Evolutionary conservation across 2,113 vertebrate species (phyloP), one percentile per base, ranked within the genome.

Genomic region (Chaenocephalus aceratus): DNA sequence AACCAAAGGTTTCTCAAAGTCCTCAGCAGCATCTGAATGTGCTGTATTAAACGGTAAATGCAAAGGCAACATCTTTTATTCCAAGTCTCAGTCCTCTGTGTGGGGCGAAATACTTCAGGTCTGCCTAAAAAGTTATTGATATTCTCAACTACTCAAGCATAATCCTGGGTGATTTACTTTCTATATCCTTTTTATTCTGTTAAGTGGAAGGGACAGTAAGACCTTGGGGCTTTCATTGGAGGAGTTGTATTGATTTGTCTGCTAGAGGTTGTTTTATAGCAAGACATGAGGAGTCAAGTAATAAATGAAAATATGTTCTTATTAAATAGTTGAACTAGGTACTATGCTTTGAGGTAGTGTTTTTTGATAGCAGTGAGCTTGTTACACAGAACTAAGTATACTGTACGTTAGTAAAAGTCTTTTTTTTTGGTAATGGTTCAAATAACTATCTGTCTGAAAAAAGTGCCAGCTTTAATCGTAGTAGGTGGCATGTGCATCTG

Each of bases 1-100:
- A 48, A 26, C 44, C 8, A 0, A 54, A 18, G 45, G 8, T 72
- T 68, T 68, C 45, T 82, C 26, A 10, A 65, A 75, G 82, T 83
- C 72, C 51, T 46, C 66, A 72, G 68, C 62, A 44, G 30, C 30
- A 30, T 34, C 9, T 44, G 26, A 51, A 49, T 75, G 54, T 36
- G 11, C 21, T n/a, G 16, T 18, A 15, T 18, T 30, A 30, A 30
- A 26, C 46, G n/a, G 6, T 44, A 48, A 46, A 54, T 16, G 14
- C 6, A 26, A 9, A 23, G 5, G 44, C 48, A 48, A 45, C 21
- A 48, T 60, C 1, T 60, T 60, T 36, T 5, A 21, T 60, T 48
- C 1, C 8, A 67, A 51, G 10, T 75, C 56, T 51, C 18, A 56
- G 10, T 30, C 26, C 21, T 76, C 10, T 53, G 10, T 70, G 53